These are phyloP conservation scores for Augochlorella aurata DNA, from an alignment of 2,888 invertebrate genomes.

Conservation along the genomic window DNA sequence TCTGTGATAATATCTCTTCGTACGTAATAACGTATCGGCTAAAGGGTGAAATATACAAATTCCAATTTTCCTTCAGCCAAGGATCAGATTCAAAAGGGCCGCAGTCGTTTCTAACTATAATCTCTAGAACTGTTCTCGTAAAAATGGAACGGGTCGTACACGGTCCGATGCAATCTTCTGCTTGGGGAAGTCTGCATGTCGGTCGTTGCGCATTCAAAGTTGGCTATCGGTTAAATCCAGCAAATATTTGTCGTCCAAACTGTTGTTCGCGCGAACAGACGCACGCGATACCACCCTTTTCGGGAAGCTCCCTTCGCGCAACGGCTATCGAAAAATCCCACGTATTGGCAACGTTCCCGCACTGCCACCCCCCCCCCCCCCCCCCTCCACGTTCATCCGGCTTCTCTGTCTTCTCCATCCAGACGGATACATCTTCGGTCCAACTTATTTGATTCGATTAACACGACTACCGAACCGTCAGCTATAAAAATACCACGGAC, in stretches of 20 bases:
- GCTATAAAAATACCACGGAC: background rate
- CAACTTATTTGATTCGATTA: background rate
- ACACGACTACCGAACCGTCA: background rate
- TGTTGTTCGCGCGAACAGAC: conserved; percentile 4
- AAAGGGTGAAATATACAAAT: no score
- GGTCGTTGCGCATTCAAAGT: conserved; percentile 6
- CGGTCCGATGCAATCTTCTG: background rate
- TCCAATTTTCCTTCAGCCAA: no score
- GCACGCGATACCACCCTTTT: background rate
- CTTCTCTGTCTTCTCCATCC: conserved; percentile 11
- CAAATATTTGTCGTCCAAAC: conserved; percentile 15
- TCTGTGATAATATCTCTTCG: no score
- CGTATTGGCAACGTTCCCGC: conserved; percentile 61
- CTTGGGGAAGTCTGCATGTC: background rate
- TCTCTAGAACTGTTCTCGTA: background rate
- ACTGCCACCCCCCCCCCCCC: conserved; percentile 20
- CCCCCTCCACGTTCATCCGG: background rate
- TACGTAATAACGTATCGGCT: no score
- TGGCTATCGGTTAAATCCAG: background rate
- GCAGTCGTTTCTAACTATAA: background rate
- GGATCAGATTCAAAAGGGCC: no score
- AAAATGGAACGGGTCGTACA: background rate
- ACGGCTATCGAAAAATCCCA: conserved; percentile 32
- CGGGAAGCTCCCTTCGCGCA: conserved; percentile 30
- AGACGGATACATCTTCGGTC: background rate